A percentile compares a stretch with the other conserved stretches of the same genome.
Conservation (phyloP, 2,113 vertebrate genomes). For the Electrona antarctica region DNA sequence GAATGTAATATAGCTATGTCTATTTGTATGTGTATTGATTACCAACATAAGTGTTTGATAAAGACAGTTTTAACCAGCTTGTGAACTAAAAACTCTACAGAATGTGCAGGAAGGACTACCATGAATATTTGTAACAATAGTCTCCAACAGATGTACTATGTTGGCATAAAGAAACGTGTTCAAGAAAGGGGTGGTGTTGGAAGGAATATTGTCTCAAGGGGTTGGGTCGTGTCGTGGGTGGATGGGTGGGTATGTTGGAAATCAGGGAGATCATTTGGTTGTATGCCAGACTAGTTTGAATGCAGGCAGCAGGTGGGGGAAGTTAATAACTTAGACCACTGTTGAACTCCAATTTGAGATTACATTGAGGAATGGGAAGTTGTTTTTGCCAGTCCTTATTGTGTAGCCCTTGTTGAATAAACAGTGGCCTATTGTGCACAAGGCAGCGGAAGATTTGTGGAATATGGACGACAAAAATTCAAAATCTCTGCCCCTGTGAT, state of each 20-base stretch:
- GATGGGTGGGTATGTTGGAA: neutral
- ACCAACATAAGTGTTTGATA: neutral
- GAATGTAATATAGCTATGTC: neutral
- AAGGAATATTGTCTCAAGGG: slow-evolving; percentile 4
- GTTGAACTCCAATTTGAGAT: slow-evolving; percentile 32
- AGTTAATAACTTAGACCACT: slow-evolving; percentile 52
- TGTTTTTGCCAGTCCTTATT: slow-evolving; percentile 52
- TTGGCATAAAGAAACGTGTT: slow-evolving; percentile 20
- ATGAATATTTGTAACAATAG: slow-evolving; percentile 63
- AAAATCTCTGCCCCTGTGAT: slow-evolving; percentile 19
- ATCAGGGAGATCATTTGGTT: slow-evolving; percentile 34
- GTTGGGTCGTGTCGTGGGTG: neutral
- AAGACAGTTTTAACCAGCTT: slow-evolving; percentile 11
- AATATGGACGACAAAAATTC: neutral
- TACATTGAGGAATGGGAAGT: slow-evolving; percentile 53
- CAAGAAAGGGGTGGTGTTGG: neutral
- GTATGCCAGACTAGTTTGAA: slow-evolving; percentile 44
- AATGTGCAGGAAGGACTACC: slow-evolving; percentile 52
- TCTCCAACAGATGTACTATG: slow-evolving; percentile 51
- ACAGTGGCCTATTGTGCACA: slow-evolving; percentile 41
- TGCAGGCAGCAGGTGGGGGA: slow-evolving; percentile 59
- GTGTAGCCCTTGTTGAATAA: slow-evolving; percentile 46
- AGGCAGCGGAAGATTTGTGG: slow-evolving; percentile 19
- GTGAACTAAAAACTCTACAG: slow-evolving; percentile 11
- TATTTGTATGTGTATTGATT: neutral